Percentiles rank a stretch among this genome's conserved stretches.
These are phyloP conservation scores for Leucopsar rothschildi DNA, from an alignment of 2,113 vertebrate genomes.

Conservation along the genomic window DNA sequence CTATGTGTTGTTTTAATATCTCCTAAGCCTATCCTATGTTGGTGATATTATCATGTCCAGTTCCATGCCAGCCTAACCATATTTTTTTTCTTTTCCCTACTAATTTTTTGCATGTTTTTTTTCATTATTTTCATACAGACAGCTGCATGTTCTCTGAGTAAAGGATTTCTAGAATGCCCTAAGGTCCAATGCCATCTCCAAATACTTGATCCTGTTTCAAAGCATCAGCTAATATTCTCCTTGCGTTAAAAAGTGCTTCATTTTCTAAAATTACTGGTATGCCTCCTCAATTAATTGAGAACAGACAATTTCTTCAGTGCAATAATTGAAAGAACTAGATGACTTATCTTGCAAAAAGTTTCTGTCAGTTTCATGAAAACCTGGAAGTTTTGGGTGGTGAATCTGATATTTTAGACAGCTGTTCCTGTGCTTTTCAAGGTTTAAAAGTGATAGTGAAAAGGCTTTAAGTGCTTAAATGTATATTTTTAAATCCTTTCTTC, in stretches of 20 bases:
- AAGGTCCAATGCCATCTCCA: slow-evolving; percentile 20
- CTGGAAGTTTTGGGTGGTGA: neutral
- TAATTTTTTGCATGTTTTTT: neutral
- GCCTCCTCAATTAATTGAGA: slow-evolving; percentile 2
- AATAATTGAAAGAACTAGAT: neutral
- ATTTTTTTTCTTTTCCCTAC: neutral
- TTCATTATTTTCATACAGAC: slow-evolving; percentile 35
- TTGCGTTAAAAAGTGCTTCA: neutral
- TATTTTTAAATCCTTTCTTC: neutral
- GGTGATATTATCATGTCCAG: neutral
- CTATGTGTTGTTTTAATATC: neutral
- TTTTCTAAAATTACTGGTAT: neutral
- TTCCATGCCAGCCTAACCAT: neutral
- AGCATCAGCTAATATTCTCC: slow-evolving; percentile 25
- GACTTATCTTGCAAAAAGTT: neutral
- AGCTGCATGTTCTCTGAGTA: neutral
- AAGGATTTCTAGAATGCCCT: slow-evolving; percentile 47
- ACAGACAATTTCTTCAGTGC: neutral
- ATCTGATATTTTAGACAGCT: neutral
- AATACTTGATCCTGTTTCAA: slow-evolving; percentile 27
- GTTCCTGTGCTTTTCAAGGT: neutral
- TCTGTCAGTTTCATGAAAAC: neutral
- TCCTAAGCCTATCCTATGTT: neutral
- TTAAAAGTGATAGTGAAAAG: neutral
- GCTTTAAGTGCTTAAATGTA: neutral